Evolutionary conservation across 2,113 vertebrate species (phyloP), one percentile per base, ranked within the genome.

Genomic region (Ivindomyrus marchei): DNA sequence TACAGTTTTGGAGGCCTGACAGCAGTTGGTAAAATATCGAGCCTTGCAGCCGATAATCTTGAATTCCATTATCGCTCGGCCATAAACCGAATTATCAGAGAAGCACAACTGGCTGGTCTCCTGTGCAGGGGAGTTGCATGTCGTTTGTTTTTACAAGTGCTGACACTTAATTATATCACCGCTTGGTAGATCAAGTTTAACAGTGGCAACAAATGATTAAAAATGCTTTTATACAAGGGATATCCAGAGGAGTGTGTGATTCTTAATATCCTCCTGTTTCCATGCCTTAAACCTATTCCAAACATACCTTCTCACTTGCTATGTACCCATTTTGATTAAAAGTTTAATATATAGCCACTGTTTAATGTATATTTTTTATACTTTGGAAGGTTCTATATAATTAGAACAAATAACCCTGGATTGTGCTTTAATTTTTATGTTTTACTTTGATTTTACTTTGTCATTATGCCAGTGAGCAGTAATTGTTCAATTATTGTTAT

Each of bases 131-230:
- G 0, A 89, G 90, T 94, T 91, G 94, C 90, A 90, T 90, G 36
- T 91, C 49, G 13, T 95, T 93, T 89, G 95, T 96, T 89, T 21
- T 89, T 47, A 47, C 90, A 91, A 92, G 91, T 90, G 56, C 91
- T 96, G 95, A 96, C 95, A 53, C 52, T 53, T 52, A 95, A 96
- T 95, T 95, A 95, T 94, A 90, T 94, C 95, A 93, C 94, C 89
- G 87, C 53, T 94, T 90, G 93, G 93, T 94, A 96, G 94, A 97
- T 96, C 94, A 95, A 94, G 90, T 95, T 96, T 95, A 96, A 95
- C 92, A 95, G 89, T 91, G 90, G 92, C 93, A 94, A 94, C 94
- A 94, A 95, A 95, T 94, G 95, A 97, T 96, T 95, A 31, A 95
- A 94, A 95, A 93, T 13, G 47, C 88, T 93, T 95, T 95, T 95